Conservation (phyloP, 2,888 invertebrate species). For the Pyrgus malvae region DNA sequence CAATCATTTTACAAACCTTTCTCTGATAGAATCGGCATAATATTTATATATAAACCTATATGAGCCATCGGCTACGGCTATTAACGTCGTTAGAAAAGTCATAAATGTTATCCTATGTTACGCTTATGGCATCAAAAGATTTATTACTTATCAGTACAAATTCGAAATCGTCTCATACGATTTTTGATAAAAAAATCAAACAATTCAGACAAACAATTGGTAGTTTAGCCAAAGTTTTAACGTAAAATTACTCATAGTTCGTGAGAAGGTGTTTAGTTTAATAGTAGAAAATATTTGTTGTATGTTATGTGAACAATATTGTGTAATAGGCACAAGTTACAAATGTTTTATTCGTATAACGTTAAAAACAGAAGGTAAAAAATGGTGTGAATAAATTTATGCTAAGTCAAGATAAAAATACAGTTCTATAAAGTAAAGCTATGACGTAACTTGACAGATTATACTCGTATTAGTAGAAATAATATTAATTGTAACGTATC, state of each 20-base stretch:
- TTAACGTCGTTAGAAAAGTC: too few relatives aligned
- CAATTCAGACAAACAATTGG: background rate
- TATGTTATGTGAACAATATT: background rate
- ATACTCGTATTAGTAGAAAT: background rate
- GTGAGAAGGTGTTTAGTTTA: background rate
- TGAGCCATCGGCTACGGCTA: too few relatives aligned
- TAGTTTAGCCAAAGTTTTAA: background rate
- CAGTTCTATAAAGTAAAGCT: background rate
- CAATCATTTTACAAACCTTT: too few relatives aligned
- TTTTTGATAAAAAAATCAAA: background rate
- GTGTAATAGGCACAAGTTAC: background rate
- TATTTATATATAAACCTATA: too few relatives aligned
- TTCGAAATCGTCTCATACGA: background rate
- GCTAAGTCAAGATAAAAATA: background rate
- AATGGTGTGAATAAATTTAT: background rate
- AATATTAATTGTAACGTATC: conserved; percentile 15
- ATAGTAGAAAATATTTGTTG: background rate
- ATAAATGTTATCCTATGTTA: too few relatives aligned
- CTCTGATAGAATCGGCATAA: too few relatives aligned
- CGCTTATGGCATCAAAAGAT: too few relatives aligned
- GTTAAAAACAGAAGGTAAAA: background rate
- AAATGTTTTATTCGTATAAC: background rate
- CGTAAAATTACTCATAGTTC: background rate
- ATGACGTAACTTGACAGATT: conserved; percentile 6
- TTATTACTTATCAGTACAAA: too few relatives aligned